Conservation (phyloP, 2,888 invertebrate species). For the Leptothorax acervorum region DNA sequence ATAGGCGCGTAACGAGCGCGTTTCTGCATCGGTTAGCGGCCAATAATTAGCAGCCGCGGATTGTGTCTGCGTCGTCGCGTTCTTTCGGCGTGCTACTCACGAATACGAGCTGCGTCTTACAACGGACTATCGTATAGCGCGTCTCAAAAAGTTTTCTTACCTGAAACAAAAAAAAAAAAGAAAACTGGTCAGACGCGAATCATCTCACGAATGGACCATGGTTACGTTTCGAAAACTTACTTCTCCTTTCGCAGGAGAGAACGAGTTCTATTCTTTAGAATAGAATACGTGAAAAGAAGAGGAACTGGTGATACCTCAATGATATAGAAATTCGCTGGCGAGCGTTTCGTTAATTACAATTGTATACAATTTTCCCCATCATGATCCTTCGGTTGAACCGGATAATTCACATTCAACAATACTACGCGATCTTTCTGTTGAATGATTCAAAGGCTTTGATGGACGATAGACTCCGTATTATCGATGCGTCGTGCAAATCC, state of each 20-base stretch:
- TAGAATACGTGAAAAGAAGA: background rate
- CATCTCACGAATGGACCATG: background rate
- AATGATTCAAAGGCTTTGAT: slow-evolving; percentile 49
- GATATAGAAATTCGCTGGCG: background rate
- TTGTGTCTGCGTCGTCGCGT: background rate
- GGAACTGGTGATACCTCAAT: background rate
- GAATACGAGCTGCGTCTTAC: background rate
- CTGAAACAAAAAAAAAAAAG: slow-evolving; percentile 70
- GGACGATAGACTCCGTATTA: slow-evolving; percentile 33
- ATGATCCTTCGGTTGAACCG: background rate
- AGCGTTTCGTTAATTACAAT: slow-evolving; percentile 8
- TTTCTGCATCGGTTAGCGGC: slow-evolving; percentile 78
- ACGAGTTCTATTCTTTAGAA: background rate
- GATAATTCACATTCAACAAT: slow-evolving; percentile 7
- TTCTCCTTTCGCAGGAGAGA: background rate
- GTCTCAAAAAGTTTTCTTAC: slow-evolving; percentile 65
- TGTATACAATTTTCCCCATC: background rate
- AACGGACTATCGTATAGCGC: background rate
- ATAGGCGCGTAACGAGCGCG: slow-evolving; percentile 78
- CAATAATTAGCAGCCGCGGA: slow-evolving; percentile 76
- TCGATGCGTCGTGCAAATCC: slow-evolving; percentile 40
- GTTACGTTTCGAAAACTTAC: background rate
- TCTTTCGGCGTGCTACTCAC: slow-evolving; percentile 44
- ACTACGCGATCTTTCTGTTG: slow-evolving; percentile 19
- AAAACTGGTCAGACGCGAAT: background rate